Evolutionary conservation across 2,797 vertebrate species (phyloP), one percentile per base, ranked within the genome.

Genomic region (Sparidentex hasta): DNA sequence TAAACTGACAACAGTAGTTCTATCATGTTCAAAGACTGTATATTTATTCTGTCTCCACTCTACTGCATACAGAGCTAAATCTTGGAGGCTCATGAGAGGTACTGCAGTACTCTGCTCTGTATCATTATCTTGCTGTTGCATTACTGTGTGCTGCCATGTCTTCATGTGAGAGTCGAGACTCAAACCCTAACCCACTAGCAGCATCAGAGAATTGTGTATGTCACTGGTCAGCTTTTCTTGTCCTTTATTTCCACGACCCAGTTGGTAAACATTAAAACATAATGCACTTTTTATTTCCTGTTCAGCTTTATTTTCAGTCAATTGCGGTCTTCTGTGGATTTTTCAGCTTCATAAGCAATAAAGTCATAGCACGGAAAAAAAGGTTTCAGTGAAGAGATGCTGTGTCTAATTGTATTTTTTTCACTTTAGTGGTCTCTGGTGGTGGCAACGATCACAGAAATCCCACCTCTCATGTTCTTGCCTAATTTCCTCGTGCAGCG

Each of bases 401-500:
- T 21, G 3, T 23, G n/a, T 68, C 46, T 61, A 44, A 77, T 47
- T 75, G 20, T 81, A 13, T 65, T 11, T 11, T 4, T 82, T 74
- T 55, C 18, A 2, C 14, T 61, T 23, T 72, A 99, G 98, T 99
- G 97, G 98, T 99, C 98, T 17, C 90, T 97, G 55, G 97, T 96
- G 50, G 98, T 99, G 65, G 98, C 98, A 66, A 94, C 96, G 21
- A 99, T 99, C 91, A 99, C 98, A 21, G 98, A 99, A 94, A 98
- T 99, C 58, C 97, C 97, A 33, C 97, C 97, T 0, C 93, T 99
- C 51, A 78, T 98, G 87, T 96, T 97, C 82, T 94, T 99, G 56
- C 98, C 98, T 56, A 99, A 99, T 92, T 98, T 97, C 56, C 92
- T 99, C 71, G 97, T 99, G 73, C 98, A 99, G 92, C 95, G 97